A percentile compares a stretch with the other conserved stretches of the same genome.
Conservation (phyloP, 2,888 invertebrate genomes). For the Drosophila nigritarsus region DNA sequence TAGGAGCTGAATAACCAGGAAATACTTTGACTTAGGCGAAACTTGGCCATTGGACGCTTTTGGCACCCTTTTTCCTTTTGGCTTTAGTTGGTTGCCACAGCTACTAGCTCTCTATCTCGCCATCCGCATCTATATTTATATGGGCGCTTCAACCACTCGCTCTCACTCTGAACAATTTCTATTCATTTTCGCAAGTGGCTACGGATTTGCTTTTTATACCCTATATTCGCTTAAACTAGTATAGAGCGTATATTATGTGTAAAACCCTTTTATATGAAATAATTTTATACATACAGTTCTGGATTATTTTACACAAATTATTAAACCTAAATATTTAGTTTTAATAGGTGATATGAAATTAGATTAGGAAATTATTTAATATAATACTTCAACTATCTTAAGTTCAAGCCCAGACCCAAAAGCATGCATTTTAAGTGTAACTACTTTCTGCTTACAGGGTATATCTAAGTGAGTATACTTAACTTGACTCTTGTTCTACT, state of each 20-base stretch:
- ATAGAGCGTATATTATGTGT: neutral
- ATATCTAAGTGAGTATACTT: slow-evolving; percentile 13
- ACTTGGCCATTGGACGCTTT: slow-evolving; percentile 49
- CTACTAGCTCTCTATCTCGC: slow-evolving; percentile 20
- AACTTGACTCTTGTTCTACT: slow-evolving; percentile 50
- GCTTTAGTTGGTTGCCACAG: slow-evolving; percentile 2
- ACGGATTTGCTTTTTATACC: slow-evolving; percentile 52
- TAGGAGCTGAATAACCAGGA: slow-evolving; percentile 76
- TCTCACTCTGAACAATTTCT: slow-evolving; percentile 57
- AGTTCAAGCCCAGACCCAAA: neutral
- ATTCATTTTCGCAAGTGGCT: slow-evolving; percentile 78
- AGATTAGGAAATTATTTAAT: neutral
- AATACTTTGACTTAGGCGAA: slow-evolving; percentile 69
- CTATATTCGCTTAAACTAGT: neutral
- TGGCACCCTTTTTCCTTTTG: slow-evolving; percentile 42
- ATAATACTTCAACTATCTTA: neutral
- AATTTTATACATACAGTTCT: neutral
- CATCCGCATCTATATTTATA: slow-evolving; percentile 58
- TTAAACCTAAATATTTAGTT: too few species aligned
- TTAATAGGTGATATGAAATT: too few species aligned
- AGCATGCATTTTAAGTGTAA: neutral
- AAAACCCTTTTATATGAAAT: neutral
- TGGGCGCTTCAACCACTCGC: slow-evolving; percentile 35
- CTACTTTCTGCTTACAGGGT: neutral
- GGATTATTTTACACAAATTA: neutral